Base-by-base conservation (phyloP, 1,140 invertebrate species). In the Epicauta chinensis region DNA sequence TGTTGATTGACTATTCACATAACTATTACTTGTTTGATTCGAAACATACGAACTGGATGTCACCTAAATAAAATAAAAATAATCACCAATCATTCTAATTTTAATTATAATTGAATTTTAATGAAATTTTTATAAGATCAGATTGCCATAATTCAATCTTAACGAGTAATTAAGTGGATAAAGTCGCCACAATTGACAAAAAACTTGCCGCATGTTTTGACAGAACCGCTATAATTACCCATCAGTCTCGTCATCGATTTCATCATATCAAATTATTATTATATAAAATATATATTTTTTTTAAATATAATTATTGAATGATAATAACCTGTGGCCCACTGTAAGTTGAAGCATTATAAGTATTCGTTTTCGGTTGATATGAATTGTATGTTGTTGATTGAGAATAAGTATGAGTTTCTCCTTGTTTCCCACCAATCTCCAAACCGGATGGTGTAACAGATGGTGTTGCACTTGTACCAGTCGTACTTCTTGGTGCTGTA, bases 31-130 rank as follows among this genome's bases (percentile, higher is more conserved):
- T 7, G 53, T 51, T 46, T 61, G 66, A 41, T 60, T 63, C 3
- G 63, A 51, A 31, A 55, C 59, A 40, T 66, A 69, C 47, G 65
- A 66, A 58, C 60, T 68, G 31, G 63, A 50, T 2, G 66, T 59
- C 61, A 23, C 23, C 23, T 23, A 23, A 23, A 23, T 64, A 45
- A 30, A 53, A 55, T 14, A 48, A 38, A 45, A 17, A 42, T 2
- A 35, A 16, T n/a, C 11, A 51, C 16, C 9, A 42, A 51, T n/a
- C 3, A 30, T 16, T 43, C 17, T 42, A 12, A 14, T 12, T 35
- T 51, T 30, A 12, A 39, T 40, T 40, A 13, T 40, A 40, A 15
- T 16, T 37, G 12, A 38, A 47, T 23, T 9, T 2, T 7, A 23
- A 23, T 23, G n/a, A n/a, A n/a, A n/a, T 23, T 23, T 23, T 5